Evolutionary conservation across 2,113 vertebrate genomes (phyloP).

Genomic region (Zeus faber): DNA sequence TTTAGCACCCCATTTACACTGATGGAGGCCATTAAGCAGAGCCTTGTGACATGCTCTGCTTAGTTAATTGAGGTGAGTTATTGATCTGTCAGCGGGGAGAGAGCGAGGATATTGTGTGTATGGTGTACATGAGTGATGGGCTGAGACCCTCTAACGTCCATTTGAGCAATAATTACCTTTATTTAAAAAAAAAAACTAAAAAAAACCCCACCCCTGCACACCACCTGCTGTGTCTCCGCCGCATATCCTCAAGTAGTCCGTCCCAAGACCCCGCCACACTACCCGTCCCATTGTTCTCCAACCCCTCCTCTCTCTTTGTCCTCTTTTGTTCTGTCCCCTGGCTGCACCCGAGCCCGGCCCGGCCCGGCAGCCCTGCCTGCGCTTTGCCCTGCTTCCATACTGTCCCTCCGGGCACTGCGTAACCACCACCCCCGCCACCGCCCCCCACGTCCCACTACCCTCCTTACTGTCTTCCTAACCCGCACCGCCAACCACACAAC

Average conservation of each 20-base stretch:
- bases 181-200: too few species aligned
- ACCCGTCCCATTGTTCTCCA: too few species aligned
- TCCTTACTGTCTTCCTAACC: slow-evolving; percentile 4
- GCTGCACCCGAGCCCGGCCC: slow-evolving; percentile 11
- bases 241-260: too few species aligned
- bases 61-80: slow-evolving; percentile 55
- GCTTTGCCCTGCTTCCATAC: slow-evolving; percentile 39
- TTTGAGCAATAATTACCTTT: neutral
- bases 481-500: neutral
- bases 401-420: slow-evolving; percentile 49
- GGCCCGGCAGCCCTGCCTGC: slow-evolving; percentile 12
- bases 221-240: too few species aligned
- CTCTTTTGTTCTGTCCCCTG: slow-evolving; percentile 19
- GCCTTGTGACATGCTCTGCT: slow-evolving; percentile 31
- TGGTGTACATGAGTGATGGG: slow-evolving; percentile 13
- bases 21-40: slow-evolving; percentile 40
- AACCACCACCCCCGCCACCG: too few species aligned
- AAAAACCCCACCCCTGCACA: too few species aligned
- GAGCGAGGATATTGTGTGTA: slow-evolving; percentile 20
- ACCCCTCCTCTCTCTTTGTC: too few species aligned
- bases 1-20: slow-evolving; percentile 44
- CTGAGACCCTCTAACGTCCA: slow-evolving; percentile 7
- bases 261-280: too few species aligned
- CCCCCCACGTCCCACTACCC: slow-evolving; percentile 41
- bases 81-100: slow-evolving; percentile 39